Percentiles rank a stretch among this genome's conserved stretches.
phyloP scores from a whole-genome alignment of 2,113 vertebrate species.

The Alosa alosa region DNA sequence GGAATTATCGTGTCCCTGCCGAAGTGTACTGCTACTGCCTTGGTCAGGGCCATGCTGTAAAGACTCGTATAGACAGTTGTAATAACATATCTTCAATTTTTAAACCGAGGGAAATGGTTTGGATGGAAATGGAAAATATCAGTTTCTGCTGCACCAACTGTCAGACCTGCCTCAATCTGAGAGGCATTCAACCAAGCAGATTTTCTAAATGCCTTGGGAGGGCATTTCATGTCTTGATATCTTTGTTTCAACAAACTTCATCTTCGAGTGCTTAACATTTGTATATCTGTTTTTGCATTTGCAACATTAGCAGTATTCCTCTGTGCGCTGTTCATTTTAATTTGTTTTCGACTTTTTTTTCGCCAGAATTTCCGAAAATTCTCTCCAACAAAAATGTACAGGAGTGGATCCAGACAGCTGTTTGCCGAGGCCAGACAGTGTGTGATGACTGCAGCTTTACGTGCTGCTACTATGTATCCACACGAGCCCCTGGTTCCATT shows the following conservation, averaged over 20 bases:
- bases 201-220: neutral
- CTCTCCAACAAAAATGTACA: constrained; percentile 77
- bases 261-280: neutral
- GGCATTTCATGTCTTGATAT: neutral
- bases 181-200: neutral
- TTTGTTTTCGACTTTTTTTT: constrained; percentile 15
- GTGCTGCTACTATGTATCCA: constrained; percentile 32
- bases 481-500: constrained; percentile 33
- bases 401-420: constrained; percentile 73
- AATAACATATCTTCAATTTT: neutral
- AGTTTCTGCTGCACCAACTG: neutral
- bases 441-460: constrained; percentile 63
- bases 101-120: neutral
- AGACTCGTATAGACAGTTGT: neutral
- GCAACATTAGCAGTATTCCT: neutral
- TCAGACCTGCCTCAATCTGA: neutral
- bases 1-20: neutral
- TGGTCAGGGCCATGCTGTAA: neutral
- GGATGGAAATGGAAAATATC: too few relatives aligned
- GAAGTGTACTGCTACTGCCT: neutral
- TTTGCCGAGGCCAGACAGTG: constrained; percentile 68
- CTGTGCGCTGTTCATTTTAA: neutral
- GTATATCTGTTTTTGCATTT: neutral
- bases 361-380: constrained; percentile 60
- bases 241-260: neutral